These are phyloP conservation scores for Microplitis deprimator DNA, from an alignment of 2,888 invertebrate genomes.

Conservation along the genomic window DNA sequence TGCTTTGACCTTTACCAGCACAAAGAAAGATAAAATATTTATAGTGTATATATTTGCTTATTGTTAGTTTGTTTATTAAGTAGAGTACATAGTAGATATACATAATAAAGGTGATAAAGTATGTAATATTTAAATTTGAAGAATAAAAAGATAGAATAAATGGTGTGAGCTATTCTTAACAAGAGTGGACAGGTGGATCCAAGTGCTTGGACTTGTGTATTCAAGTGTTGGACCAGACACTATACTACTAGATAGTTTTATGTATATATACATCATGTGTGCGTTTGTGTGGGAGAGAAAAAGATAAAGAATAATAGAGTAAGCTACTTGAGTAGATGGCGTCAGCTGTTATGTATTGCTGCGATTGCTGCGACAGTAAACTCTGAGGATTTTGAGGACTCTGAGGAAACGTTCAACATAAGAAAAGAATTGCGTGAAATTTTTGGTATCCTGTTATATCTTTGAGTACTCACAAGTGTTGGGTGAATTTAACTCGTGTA, in stretches of 20 bases:
- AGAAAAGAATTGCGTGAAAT: constrained; percentile 40
- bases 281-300: background rate
- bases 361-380: constrained; percentile 60
- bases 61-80: background rate
- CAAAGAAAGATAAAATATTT: background rate
- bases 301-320: constrained; percentile 40
- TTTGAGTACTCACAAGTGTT: constrained; percentile 14
- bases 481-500: constrained; percentile 29
- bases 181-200: constrained; percentile 68
- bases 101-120: constrained; percentile 13
- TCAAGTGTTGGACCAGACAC: constrained; percentile 59
- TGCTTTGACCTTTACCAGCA: no score
- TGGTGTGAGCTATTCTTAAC: constrained; percentile 56
- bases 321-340: constrained; percentile 64
- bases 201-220: constrained; percentile 63
- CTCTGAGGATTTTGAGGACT: background rate
- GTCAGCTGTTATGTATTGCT: constrained; percentile 69
- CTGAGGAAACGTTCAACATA: constrained; percentile 38
- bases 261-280: background rate
- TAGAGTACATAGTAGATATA: constrained; percentile 3
- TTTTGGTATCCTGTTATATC: constrained; percentile 33
- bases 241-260: constrained; percentile 9
- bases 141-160: constrained; percentile 13
- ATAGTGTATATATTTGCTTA: background rate
- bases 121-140: constrained; percentile 31